These are phyloP conservation scores for Chrysocyon brachyurus DNA, from an alignment of 2,797 vertebrate species.

Conservation along the genomic window DNA sequence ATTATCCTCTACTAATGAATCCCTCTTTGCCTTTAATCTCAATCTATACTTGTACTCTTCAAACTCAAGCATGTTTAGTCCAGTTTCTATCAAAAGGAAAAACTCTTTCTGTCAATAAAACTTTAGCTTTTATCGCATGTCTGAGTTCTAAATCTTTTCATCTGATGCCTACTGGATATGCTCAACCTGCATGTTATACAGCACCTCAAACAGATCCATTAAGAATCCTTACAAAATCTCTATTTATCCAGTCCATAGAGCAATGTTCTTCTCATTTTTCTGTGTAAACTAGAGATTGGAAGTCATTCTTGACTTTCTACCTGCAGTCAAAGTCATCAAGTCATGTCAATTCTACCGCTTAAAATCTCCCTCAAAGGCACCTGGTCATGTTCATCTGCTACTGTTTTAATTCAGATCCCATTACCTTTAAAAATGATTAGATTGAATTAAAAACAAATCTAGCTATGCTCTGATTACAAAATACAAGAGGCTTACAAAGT, in stretches of 20 bases:
- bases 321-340: background rate
- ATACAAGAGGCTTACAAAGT: background rate
- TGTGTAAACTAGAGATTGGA: background rate
- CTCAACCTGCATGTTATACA: background rate
- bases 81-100: slow-evolving; percentile 12
- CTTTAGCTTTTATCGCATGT: background rate
- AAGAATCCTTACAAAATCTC: background rate
- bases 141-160: background rate
- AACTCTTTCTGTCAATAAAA: slow-evolving; percentile 46
- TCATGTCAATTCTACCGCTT: background rate
- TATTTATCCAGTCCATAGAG: background rate
- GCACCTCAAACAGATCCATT: background rate
- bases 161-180: background rate
- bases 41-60: background rate
- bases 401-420: background rate
- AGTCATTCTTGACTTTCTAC: background rate
- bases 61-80: background rate
- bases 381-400: background rate
- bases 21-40: background rate
- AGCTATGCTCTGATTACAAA: background rate
- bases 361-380: slow-evolving; percentile 15
- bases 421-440: slow-evolving; percentile 35
- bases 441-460: background rate
- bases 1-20: background rate
- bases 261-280: background rate